phyloP scores from a whole-genome alignment of 2,113 vertebrate species.

The Peromyscus maniculatus region DNA sequence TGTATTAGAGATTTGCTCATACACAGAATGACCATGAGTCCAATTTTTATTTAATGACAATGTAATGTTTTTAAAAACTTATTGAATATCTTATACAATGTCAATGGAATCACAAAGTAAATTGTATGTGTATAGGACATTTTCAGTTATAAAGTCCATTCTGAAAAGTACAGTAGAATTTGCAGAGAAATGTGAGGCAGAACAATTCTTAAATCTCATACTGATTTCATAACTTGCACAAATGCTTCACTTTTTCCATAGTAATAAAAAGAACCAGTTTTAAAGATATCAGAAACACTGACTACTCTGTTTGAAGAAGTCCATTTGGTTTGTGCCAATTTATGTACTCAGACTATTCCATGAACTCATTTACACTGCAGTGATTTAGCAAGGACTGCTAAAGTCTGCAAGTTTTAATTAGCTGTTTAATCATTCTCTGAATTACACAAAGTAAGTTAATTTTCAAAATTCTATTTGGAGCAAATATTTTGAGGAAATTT shows the following conservation, averaged over 20 bases:
- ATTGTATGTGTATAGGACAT: neutral
- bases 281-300: conserved; percentile 72
- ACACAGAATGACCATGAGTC: neutral
- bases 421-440: conserved; percentile 85
- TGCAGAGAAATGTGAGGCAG: conserved; percentile 4
- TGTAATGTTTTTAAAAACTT: neutral
- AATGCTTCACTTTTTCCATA: conserved; percentile 68
- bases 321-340: conserved; percentile 41
- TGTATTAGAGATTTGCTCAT: neutral
- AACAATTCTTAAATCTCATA: conserved; percentile 58
- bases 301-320: neutral
- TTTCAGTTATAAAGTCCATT: neutral
- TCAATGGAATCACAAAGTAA: neutral
- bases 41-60: neutral
- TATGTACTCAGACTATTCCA: conserved; percentile 69
- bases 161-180: neutral
- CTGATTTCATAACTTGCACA: conserved; percentile 64
- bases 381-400: conserved; percentile 80
- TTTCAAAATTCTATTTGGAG: conserved; percentile 82
- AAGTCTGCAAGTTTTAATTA: conserved; percentile 87
- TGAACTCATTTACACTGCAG: conserved; percentile 76
- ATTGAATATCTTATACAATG: neutral
- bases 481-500: conserved; percentile 82
- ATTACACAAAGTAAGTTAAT: conserved; percentile 86
- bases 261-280: conserved; percentile 69